Percentiles rank a stretch among this genome's conserved stretches.
These are phyloP conservation scores for Corythornis leucogaster DNA, from an alignment of 2,797 vertebrate species.

Conservation along the genomic window DNA sequence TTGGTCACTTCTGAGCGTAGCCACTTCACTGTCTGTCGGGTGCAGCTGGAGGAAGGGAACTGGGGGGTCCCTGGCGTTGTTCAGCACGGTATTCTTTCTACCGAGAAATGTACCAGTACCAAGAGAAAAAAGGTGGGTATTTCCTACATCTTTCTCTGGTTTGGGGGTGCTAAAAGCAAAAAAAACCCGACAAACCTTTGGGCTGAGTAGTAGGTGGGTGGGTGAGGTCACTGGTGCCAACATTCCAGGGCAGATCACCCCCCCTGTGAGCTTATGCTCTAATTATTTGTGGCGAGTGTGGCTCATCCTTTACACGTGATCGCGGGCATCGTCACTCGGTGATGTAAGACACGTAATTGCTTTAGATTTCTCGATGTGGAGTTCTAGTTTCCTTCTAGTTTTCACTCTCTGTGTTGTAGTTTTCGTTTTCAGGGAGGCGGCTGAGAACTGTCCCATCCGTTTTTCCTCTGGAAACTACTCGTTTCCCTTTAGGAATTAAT, in stretches of 20 bases:
- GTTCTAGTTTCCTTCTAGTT: accelerated
- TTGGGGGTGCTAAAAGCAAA: neutral
- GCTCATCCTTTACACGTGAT: neutral
- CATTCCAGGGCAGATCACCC: neutral
- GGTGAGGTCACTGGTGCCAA: neutral
- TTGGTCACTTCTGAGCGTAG: neutral
- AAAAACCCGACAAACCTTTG: neutral
- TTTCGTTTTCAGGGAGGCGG: accelerated
- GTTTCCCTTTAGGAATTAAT: neutral
- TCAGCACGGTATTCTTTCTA: conserved; percentile 12
- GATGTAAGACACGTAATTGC: accelerated
- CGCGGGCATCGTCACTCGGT: neutral
- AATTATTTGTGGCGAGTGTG: neutral
- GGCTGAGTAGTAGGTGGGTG: accelerated
- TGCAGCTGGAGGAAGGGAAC: conserved; percentile 28
- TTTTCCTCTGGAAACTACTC: neutral
- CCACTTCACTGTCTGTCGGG: neutral
- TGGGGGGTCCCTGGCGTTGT: neutral
- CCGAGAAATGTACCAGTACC: neutral
- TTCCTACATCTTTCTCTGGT: accelerated
- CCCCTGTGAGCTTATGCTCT: neutral
- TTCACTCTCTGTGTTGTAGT: accelerated
- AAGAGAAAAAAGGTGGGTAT: conserved; percentile 78
- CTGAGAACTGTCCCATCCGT: accelerated
- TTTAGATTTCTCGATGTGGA: accelerated